A percentile compares a stretch with the other conserved stretches of the same genome.
phyloP scores from a whole-genome alignment of 2,113 vertebrate species.

The Bos indicus region DNA sequence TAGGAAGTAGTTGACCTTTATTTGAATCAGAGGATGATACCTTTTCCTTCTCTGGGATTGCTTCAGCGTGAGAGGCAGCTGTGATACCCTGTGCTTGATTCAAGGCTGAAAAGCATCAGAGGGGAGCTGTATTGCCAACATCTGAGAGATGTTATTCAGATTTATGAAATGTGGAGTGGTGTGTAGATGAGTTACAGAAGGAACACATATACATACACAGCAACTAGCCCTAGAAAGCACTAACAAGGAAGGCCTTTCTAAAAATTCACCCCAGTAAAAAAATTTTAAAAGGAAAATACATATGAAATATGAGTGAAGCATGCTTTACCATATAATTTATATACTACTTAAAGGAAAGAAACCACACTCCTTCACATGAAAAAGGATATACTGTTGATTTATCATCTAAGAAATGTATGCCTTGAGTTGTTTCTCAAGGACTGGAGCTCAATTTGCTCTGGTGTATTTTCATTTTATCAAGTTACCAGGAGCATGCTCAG shows the following conservation, averaged over 20 bases:
- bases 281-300: background rate
- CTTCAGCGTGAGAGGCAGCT: background rate
- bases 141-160: background rate
- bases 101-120: background rate
- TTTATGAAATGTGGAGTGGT: background rate
- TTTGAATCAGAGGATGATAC: background rate
- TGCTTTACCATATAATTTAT: background rate
- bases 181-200: background rate
- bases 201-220: background rate
- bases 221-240: background rate
- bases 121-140: background rate
- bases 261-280: background rate
- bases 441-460: background rate
- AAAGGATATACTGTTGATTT: background rate
- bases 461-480: background rate
- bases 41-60: background rate
- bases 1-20: background rate
- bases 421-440: background rate
- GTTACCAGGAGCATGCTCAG: background rate
- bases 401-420: background rate
- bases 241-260: background rate
- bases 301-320: background rate
- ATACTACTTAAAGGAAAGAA: background rate
- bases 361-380: background rate
- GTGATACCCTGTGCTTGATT: background rate